Conservation (phyloP, 2,797 vertebrate genomes). For the Fistularia tabacaria region DNA sequence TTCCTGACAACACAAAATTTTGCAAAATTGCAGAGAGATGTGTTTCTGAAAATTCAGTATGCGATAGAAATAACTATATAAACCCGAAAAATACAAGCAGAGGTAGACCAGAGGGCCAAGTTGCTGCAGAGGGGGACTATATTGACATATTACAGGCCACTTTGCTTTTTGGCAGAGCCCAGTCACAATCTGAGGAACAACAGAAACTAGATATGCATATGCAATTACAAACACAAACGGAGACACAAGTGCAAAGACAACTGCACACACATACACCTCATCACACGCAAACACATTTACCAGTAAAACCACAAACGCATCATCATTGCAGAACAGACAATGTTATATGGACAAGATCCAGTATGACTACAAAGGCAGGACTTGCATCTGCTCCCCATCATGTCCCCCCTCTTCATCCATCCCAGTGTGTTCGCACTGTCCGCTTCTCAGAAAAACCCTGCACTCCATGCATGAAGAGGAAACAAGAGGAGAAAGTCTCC, state of each 20-base stretch:
- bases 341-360: conserved; percentile 2
- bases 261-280: conserved; percentile 18
- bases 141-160: conserved; percentile 79
- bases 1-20: conserved; percentile 6
- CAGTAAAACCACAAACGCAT: conserved; percentile 25
- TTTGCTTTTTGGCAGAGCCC: conserved; percentile 58
- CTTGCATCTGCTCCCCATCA: conserved; percentile 19
- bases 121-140: conserved; percentile 77
- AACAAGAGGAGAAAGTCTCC: conserved; percentile 53
- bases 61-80: conserved; percentile 28
- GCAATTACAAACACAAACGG: conserved; percentile 8
- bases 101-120: conserved; percentile 1
- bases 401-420: conserved; percentile 17
- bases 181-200: conserved; percentile 20
- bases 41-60: conserved; percentile 21
- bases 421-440: conserved; percentile 50
- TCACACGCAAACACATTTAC: conserved; percentile 11
- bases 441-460: conserved; percentile 76
- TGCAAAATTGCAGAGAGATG: conserved; percentile 18
- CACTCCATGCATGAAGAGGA: conserved; percentile 71
- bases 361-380: conserved; percentile 21
- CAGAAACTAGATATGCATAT: conserved; percentile 30
- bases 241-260: conserved; percentile 25
- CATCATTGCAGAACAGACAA: conserved; percentile 18
- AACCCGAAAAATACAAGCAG: conserved; percentile 16